Base-by-base conservation (phyloP, 1,140 invertebrate genomes). In the Heliconius himera region DNA sequence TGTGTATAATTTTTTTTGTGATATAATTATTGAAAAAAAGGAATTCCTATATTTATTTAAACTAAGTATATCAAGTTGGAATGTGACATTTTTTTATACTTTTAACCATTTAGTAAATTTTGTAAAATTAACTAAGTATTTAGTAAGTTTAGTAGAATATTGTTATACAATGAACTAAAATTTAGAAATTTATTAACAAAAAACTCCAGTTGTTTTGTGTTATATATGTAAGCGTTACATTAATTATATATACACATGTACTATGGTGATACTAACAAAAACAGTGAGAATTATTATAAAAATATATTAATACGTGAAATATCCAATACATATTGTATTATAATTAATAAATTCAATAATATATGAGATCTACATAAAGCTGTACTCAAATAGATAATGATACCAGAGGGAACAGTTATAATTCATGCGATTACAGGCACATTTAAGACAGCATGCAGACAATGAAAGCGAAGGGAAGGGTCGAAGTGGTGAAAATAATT, bases 391-490 rank as follows among this genome's bases (percentile, higher is more conserved):
- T 75, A 76, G 72, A 74, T 83, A 78, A 80, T 83, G 76, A 77
- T 77, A 73, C 66, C 49, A 73, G 73, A 49, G 77, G 80, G 77
- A 66, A 82, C 66, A 78, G 76, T 83, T 79, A 73, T 82, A 80
- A 83, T 83, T 82, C 87, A 90, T 91, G 88, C 88, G 81, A 82
- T 84, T 84, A 85, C 77, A 82, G 78, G 77, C 74, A 87, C 78
- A 87, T 81, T 80, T 76, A 85, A 85, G 78, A 82, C 79, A 74
- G 77, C 89, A 90, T 92, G 89, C 89, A 88, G 80, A 88, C 82
- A 88, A 89, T 85, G 83, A 84, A 91, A 88, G 88, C 89, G 72
- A 80, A 86, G 79, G 78, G 83, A 81, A 83, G 81, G 78, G 82
- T 81, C 83, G 73, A 82, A 82, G 79, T 83, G 74, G 79, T 83